Conservation (phyloP, 2,888 invertebrate species). For the Mesorhabditis sp. region DNA sequence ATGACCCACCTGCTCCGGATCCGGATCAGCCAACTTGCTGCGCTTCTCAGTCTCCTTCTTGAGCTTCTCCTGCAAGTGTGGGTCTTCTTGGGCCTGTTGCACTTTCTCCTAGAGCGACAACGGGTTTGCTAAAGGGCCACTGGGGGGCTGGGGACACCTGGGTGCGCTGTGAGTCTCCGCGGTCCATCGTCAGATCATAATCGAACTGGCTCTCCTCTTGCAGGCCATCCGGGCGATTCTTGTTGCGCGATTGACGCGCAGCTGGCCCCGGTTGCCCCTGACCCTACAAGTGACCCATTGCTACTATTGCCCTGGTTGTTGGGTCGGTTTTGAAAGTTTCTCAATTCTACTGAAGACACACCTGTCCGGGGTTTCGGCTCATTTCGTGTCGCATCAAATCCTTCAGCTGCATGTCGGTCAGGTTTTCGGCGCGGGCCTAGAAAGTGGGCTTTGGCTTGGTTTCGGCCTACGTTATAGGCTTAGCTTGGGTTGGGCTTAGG, state of each 20-base stretch:
- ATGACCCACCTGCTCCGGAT: not conserved
- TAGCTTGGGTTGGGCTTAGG: no score
- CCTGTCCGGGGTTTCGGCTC: not conserved
- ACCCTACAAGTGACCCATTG: not conserved
- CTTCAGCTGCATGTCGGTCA: not conserved
- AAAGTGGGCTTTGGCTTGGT: not conserved
- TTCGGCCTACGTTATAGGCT: no score
- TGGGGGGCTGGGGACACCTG: not conserved
- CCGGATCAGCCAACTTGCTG: not conserved
- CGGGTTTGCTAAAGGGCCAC: not conserved
- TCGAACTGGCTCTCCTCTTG: not conserved
- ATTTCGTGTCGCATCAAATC: not conserved
- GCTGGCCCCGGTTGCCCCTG: not conserved
- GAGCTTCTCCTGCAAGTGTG: not conserved
- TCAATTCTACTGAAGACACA: not conserved
- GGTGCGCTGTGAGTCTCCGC: not conserved
- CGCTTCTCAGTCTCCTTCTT: not conserved
- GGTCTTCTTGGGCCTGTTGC: not conserved
- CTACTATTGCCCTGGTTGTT: not conserved
- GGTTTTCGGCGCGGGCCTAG: not conserved
- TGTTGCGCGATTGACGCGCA: not conserved
- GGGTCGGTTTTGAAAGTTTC: not conserved
- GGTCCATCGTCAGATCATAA: not conserved
- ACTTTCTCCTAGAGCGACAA: not conserved
- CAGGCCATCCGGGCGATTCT: not conserved